These are phyloP conservation scores for Drosophila orena DNA, from an alignment of 1,140 invertebrate genomes.

Conservation along the genomic window DNA sequence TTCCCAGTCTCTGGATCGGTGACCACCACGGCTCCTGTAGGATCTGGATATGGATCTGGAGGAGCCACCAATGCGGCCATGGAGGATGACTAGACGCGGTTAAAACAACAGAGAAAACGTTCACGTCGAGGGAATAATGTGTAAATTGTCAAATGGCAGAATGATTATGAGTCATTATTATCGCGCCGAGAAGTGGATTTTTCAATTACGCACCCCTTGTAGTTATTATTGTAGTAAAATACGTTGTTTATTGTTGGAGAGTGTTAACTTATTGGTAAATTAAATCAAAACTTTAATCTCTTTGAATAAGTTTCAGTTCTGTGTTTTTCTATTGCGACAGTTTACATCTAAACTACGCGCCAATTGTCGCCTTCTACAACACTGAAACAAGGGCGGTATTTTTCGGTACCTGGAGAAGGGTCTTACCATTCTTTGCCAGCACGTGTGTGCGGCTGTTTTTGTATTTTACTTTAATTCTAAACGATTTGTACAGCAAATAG, in stretches of 20 bases:
- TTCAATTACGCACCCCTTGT: neutral
- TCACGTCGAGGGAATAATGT: conserved; percentile 25
- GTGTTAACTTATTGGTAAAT: conserved; percentile 6
- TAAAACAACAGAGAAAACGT: conserved; percentile 1
- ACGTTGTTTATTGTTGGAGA: conserved; percentile 15
- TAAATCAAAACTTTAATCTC: neutral
- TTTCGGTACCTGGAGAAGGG: neutral
- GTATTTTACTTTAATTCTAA: conserved; percentile 21
- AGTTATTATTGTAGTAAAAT: conserved; percentile 11
- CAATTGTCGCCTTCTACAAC: conserved; percentile 8
- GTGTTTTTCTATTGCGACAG: neutral
- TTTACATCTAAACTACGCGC: conserved; percentile 21
- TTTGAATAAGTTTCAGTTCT: neutral
- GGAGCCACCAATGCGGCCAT: conserved; percentile 58
- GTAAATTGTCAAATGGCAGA: conserved; percentile 30
- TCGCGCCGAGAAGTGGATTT: neutral
- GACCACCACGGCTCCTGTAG: conserved; percentile 15
- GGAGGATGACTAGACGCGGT: conserved; percentile 49
- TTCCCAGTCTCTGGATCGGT: conserved; percentile 44
- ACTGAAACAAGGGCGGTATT: neutral
- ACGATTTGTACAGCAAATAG: conserved; percentile 19
- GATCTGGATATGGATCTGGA: conserved; percentile 15
- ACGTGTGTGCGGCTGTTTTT: conserved; percentile 52
- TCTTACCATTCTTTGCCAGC: conserved; percentile 27
- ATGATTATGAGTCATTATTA: conserved; percentile 34